Base-by-base conservation (phyloP, 2,113 vertebrate species). In the Chionodraco myersi region DNA sequence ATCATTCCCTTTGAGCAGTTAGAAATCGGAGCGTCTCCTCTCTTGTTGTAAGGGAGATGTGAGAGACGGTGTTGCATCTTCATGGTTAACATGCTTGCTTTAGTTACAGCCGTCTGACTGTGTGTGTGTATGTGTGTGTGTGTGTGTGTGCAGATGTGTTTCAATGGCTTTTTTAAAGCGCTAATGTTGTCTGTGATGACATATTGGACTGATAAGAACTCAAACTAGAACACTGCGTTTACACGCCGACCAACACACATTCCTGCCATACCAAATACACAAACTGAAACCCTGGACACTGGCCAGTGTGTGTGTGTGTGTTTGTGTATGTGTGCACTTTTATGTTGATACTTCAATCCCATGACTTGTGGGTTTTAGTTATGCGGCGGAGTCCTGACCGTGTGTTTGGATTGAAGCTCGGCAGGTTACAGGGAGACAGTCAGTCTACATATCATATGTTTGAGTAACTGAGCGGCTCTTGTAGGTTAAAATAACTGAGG, bases 201-300 rank as follows among this genome's bases (percentile, higher is more conserved):
- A 91, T 54, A 15, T 78, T 75, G 26, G 34, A 57, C 84, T 68
- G 74, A 91, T 89, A 84, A 84, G 80, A 84, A 53, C 80, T 90
- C 82, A 86, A 84, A 82, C 87, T 72, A 72, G 56, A 84, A 67
- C 21, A 9, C 76, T 47, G 62, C 79, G 58, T 87, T 79, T 69
- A 64, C 69, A 45, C 12, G 64, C 75, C 79, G 80, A 86, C 80
- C 18, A 13, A 81, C 75, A 73, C 57, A 72, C 91, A 91, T 93
- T 93, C 91, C 83, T 79, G 47, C 80, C 91, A 93, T 92, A 80
- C 87, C 91, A 83, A 79, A 82, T 78, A 85, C 62, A 88, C 75
- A 86, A 86, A 92, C 79, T 84, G 84, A 79, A 87, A 79, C 75
- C 59, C 26, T 79, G 81, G 75, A 85, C 48, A 65, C 79, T 49